Base-by-base conservation (phyloP, 2,113 vertebrate species). In the Numida meleagris region DNA sequence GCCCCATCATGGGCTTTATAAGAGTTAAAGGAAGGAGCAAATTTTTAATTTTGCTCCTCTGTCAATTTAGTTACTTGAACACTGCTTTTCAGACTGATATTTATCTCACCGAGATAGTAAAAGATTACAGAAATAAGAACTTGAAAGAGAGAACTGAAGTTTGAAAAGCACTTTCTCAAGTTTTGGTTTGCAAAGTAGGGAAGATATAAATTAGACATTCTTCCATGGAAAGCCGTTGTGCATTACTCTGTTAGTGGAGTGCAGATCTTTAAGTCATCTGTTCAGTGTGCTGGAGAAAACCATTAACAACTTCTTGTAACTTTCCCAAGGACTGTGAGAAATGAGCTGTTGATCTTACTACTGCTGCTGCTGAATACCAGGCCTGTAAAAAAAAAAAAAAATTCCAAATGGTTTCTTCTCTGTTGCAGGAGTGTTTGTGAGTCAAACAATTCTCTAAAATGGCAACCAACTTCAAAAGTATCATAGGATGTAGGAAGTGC, bases 11-110 rank as follows among this genome's bases (percentile, higher is more conserved):
- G 5, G 51, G 90, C 36, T 9, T 6, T 63, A 59, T 62, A 82
- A 68, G 84, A 96, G 50, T 86, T 93, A 90, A 85, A 92, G 79
- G 63, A 90, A 94, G 70, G 88, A 87, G 46, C 55, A 92, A 91
- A 89, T 93, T 96, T 96, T 97, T 96, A 94, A 96, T 96, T 96
- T 95, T 86, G 46, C 45, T 93, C 27, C 58, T 86, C 73, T 89
- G 68, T 88, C 91, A 75, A 40, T 93, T 96, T 94, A 94, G 66
- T 65, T 92, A 51, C 62, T 85, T 7, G 6, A 95, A 81, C 59
- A 85, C 36, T 68, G 74, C 72, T 95, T 96, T 90, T 88, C 79
- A 90, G 78, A 53, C 75, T 68, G 86, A 12, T 80, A 85, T 94
- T 95, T 97, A 86, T 95, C 90, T 96, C 84, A 23, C 42, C 42